phyloP scores from a whole-genome alignment of 1,140 invertebrate species.

The Drosophila novamexicana region DNA sequence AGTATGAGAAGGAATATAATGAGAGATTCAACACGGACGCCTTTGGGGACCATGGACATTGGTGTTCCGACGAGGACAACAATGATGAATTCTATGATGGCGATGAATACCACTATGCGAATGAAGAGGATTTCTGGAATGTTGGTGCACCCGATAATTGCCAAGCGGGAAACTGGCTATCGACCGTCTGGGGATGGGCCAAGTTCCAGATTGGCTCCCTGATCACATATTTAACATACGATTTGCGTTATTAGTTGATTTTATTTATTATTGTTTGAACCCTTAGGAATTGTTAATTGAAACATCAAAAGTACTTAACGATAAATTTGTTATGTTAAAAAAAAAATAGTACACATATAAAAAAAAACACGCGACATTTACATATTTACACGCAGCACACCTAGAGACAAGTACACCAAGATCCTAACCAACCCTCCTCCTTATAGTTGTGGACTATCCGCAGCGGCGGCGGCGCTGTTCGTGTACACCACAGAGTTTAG shows the following conservation, averaged over 20 bases:
- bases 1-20: background rate
- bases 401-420: background rate
- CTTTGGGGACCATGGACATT: no score
- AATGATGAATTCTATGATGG: no score
- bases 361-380: slow-evolving; percentile 40
- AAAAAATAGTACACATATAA: slow-evolving; percentile 52
- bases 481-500: slow-evolving; percentile 63
- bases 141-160: no score
- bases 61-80: no score
- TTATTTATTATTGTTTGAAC: slow-evolving; percentile 50
- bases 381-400: slow-evolving; percentile 37
- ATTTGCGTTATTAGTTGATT: slow-evolving; percentile 4
- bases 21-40: background rate
- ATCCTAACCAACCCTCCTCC: background rate
- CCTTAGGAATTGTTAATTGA: slow-evolving; percentile 65
- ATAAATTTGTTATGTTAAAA: slow-evolving; percentile 21
- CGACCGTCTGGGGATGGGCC: background rate
- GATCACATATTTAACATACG: background rate
- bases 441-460: slow-evolving; percentile 61
- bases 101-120: no score
- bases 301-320: slow-evolving; percentile 53
- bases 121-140: background rate
- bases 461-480: slow-evolving; percentile 39
- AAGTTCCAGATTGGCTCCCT: background rate
- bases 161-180: background rate